These are phyloP conservation scores for Planiliza haematocheilus DNA, from an alignment of 2,113 vertebrate genomes.

Conservation along the genomic window DNA sequence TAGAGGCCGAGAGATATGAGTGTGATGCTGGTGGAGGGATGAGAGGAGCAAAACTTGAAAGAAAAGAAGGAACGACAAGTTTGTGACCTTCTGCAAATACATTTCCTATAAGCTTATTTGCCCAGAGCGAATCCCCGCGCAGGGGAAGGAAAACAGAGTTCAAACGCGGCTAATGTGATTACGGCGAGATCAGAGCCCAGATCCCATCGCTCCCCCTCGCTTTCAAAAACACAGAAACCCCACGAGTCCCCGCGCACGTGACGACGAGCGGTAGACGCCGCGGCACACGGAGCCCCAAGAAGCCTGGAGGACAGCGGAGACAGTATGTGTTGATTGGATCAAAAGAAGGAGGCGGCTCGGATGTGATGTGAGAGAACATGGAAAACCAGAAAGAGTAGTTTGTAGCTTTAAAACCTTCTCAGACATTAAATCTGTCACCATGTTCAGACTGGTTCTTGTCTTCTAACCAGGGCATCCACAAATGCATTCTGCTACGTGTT, in stretches of 20 bases:
- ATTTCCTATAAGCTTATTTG: conserved; percentile 73
- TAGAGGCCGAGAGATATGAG: conserved; percentile 8
- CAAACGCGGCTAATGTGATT: conserved; percentile 76
- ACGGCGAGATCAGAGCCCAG: conserved; percentile 76
- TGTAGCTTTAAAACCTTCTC: neutral
- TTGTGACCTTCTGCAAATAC: conserved; percentile 67
- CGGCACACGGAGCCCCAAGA: conserved; percentile 25
- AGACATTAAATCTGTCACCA: no score
- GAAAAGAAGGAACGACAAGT: conserved; percentile 51
- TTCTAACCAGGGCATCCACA: no score
- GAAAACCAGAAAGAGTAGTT: neutral
- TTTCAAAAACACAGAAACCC: conserved; percentile 67
- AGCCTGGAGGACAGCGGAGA: conserved; percentile 47
- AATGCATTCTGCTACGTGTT: no score
- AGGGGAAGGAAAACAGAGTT: conserved; percentile 75
- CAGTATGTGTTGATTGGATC: conserved; percentile 45
- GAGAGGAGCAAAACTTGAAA: conserved; percentile 55
- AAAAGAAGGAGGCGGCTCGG: conserved; percentile 40
- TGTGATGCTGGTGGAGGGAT: neutral
- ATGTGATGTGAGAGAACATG: conserved; percentile 8
- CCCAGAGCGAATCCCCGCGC: conserved; percentile 61
- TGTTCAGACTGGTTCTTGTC: no score
- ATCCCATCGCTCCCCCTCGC: conserved; percentile 65
- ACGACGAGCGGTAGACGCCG: conserved; percentile 28
- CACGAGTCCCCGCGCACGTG: conserved; percentile 42